Conservation (phyloP, 2,888 invertebrate genomes). For the Lomographa bimaculata region DNA sequence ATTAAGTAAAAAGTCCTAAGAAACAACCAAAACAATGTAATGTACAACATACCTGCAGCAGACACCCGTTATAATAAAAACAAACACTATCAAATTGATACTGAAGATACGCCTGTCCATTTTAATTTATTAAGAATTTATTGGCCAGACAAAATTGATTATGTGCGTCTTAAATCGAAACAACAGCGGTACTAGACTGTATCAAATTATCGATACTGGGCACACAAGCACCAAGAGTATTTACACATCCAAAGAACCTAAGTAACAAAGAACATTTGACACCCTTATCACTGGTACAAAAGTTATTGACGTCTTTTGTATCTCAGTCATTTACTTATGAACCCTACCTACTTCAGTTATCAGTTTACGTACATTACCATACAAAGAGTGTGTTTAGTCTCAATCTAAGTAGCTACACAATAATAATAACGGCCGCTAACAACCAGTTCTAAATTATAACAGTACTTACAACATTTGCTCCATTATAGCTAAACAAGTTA, state of each 20-base stretch:
- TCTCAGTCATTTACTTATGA: conserved; percentile 31
- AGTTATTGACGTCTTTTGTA: conserved; percentile 60
- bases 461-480: too few relatives aligned
- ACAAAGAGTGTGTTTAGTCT: not conserved
- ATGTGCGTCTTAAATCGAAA: too few relatives aligned
- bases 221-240: too few relatives aligned
- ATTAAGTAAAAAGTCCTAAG: too few relatives aligned
- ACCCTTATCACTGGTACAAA: conserved; percentile 57
- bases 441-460: too few relatives aligned
- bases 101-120: conserved; percentile 11
- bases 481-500: too few relatives aligned
- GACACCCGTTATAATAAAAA: conserved; percentile 14
- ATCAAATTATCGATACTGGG: conserved; percentile 3
- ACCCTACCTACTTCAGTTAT: conserved; percentile 24
- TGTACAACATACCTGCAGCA: conserved; percentile 26
- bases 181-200: conserved; percentile 13
- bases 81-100: conserved; percentile 14
- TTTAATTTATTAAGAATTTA: conserved; percentile 13
- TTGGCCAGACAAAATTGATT: too few relatives aligned
- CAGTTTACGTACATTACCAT: conserved; percentile 18
- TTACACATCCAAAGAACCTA: too few relatives aligned
- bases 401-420: too few relatives aligned
- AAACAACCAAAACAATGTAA: too few relatives aligned
- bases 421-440: too few relatives aligned
- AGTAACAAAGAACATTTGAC: conserved; percentile 57